Conservation (phyloP, 2,797 vertebrate species). For the Leucoraja ocellata region DNA sequence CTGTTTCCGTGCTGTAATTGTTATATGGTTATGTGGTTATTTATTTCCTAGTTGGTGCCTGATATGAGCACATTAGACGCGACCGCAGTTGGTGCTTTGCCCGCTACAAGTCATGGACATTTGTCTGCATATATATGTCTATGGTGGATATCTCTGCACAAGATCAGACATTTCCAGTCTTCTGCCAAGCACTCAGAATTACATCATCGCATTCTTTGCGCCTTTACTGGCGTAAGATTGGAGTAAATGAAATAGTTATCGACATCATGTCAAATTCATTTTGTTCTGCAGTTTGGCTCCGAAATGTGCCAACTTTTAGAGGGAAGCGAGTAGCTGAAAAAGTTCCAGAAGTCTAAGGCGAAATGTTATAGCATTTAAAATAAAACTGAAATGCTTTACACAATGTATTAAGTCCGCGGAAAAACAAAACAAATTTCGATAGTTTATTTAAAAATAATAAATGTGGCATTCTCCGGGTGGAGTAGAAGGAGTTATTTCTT, state of each 20-base stretch:
- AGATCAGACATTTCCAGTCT: background rate
- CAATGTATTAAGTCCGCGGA: background rate
- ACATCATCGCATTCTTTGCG: conserved; percentile 2
- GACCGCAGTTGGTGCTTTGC: background rate
- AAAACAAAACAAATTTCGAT: background rate
- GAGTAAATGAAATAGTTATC: background rate
- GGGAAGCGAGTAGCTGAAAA: background rate
- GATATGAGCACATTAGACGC: background rate
- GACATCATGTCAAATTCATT: background rate
- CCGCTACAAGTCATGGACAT: background rate
- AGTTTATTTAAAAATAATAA: background rate
- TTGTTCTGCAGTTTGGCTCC: background rate
- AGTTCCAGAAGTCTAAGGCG: background rate
- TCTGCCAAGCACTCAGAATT: background rate
- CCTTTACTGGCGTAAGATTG: background rate
- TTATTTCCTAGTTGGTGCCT: background rate
- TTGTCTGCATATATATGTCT: background rate
- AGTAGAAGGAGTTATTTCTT: background rate
- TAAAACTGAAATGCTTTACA: background rate
- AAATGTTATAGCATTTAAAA: background rate
- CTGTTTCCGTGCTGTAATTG: too few species aligned
- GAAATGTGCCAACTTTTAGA: background rate
- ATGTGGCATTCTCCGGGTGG: background rate
- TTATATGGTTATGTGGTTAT: too few species aligned
- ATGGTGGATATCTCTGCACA: background rate